Conservation (phyloP, 35 echinoderm and acorn worm genomes). For the Eucidaris tribuloides region DNA sequence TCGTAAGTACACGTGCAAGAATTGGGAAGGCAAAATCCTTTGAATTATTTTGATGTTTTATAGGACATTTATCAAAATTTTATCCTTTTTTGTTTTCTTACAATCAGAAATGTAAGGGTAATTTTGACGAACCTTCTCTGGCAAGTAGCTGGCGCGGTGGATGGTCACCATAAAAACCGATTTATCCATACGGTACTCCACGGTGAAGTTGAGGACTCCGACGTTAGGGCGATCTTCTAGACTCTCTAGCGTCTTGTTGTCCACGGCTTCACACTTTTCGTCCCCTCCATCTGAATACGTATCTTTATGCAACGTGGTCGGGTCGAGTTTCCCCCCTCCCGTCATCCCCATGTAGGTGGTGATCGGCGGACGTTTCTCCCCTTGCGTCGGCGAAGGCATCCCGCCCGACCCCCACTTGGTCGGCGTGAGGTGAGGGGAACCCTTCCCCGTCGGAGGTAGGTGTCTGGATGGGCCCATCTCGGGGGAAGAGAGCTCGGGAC, state of each 20-base stretch:
- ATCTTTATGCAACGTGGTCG: conserved; percentile 72
- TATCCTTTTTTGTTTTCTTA: too few species aligned
- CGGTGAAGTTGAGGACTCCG: conserved; percentile 80
- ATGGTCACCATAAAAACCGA: conserved; percentile 93
- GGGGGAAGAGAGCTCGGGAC: conserved; percentile 84
- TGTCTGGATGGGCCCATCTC: conserved; percentile 52
- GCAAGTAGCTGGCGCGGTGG: conserved; percentile 78
- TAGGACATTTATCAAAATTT: too few species aligned
- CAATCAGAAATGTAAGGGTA: too few species aligned
- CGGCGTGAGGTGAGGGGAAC: conserved; percentile 63
- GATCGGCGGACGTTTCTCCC: conserved; percentile 55
- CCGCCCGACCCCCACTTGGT: conserved; percentile 55
- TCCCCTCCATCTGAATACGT: conserved; percentile 87
- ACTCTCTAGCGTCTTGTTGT: conserved; percentile 47
- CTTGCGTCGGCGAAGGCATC: conserved; percentile 64
- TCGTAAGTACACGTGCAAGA: too few species aligned
- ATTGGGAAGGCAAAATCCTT: too few species aligned
- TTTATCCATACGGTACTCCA: conserved; percentile 86
- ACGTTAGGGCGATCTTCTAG: conserved; percentile 43
- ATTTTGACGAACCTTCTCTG: conserved; percentile 44
- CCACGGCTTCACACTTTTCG: conserved; percentile 52
- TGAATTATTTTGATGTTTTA: too few species aligned
- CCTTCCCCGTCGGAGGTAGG: conserved; percentile 67
- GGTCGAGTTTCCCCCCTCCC: conserved; percentile 69
- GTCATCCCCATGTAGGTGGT: conserved; percentile 65